These are phyloP conservation scores for Drosophila rhopaloa DNA, from an alignment of 1,140 invertebrate genomes.

Conservation along the genomic window DNA sequence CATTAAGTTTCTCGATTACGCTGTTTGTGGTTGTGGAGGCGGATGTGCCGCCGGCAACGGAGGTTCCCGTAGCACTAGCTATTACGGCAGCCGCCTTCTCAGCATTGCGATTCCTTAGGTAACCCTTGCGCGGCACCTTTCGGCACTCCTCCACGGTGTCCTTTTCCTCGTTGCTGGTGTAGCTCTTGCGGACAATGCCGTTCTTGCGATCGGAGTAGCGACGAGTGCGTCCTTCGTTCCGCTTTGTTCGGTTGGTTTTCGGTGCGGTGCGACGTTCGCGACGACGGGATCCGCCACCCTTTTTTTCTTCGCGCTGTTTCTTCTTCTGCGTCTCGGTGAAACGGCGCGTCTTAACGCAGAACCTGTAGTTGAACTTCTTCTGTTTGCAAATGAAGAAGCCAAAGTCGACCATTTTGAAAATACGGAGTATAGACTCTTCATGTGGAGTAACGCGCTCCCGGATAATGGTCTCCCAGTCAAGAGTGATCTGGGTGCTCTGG, in stretches of 20 bases:
- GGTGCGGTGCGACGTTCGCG: conserved; percentile 78
- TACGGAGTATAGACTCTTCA: conserved; percentile 89
- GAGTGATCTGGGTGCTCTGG: conserved; percentile 87
- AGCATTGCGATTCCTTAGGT: conserved; percentile 78
- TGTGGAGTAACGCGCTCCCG: conserved; percentile 86
- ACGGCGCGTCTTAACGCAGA: conserved; percentile 84
- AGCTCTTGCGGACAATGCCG: conserved; percentile 80
- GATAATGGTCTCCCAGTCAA: conserved; percentile 88
- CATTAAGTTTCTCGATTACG: conserved; percentile 75
- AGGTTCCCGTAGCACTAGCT: conserved; percentile 65
- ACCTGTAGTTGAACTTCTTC: conserved; percentile 84
- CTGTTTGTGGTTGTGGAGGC: conserved; percentile 79
- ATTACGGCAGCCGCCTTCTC: conserved; percentile 70
- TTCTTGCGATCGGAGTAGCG: conserved; percentile 83
- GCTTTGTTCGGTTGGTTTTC: conserved; percentile 76
- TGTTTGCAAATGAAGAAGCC: conserved; percentile 86
- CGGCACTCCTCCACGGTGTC: conserved; percentile 82
- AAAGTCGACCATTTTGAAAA: conserved; percentile 90
- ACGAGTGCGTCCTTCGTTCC: conserved; percentile 85
- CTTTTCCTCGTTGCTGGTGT: conserved; percentile 83
- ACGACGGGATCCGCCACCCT: conserved; percentile 67
- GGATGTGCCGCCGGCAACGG: conserved; percentile 70
- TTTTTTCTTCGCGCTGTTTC: conserved; percentile 86
- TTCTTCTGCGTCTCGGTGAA: conserved; percentile 88
- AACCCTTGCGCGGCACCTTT: conserved; percentile 78